Evolutionary conservation across 2,888 invertebrate genomes (phyloP), one percentile per base, ranked within the genome.

Genomic region (Hemithea aestivaria): DNA sequence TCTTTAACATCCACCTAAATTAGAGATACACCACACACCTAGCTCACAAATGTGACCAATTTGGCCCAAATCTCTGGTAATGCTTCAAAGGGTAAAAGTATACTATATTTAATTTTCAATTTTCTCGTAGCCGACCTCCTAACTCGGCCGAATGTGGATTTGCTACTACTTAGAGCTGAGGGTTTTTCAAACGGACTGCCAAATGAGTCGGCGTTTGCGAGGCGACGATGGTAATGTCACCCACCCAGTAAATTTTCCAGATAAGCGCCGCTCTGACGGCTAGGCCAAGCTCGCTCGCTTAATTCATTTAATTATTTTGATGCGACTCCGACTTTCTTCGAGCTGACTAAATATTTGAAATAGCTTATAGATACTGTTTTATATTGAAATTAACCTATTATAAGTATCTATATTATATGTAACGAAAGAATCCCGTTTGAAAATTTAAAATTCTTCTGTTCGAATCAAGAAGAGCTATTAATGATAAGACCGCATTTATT

Each of bases 301-400:
- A 78, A 78, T 81, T 76, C 73, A 80, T 81, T 80, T 73, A 75
- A 66, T 73, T 73, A 75, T 78, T n/a, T 82, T 79, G 73, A 74
- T 74, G 73, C 73, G 68, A 74, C 67, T 73, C 5, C 62, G 37
- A 31, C 39, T 59, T 67, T 64, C 63, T 66, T 55, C 48, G 48
- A 50, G 58, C 65, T 70, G 68, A 67, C 61, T 59, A 63, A 69
- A 71, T 66, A 66, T 64, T 61, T 55, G 47, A 54, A 40, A 42
- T 43, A 16, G 16, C 3, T 16, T 4, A 16, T 16, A 16, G 5
- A 16, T 16, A 4, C 2, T 16, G 2, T 16, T 4, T 16, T 16
- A 16, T 16, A 16, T 16, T 16, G 16, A 16, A 16, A 5, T 16
- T 16, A 5, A 4, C 16, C 16, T 4, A 16, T 5, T 5, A 16